Evolutionary conservation across 2,797 vertebrate genomes (phyloP), one percentile per base, ranked within the genome.

Genomic region (Onychomys arenicola): DNA sequence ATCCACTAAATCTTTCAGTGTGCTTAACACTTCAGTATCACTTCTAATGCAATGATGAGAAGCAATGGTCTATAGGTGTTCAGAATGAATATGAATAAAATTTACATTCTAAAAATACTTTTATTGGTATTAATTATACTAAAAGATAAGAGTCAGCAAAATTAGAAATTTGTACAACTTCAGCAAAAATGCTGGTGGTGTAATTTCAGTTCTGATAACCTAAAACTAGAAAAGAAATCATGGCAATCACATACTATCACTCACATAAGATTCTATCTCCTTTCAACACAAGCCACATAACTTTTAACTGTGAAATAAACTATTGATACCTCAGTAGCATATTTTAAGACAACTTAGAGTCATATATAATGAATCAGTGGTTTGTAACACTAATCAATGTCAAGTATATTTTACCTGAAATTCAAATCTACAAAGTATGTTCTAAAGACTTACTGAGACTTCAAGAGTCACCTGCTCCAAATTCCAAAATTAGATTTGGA

Each of bases 41-140:
- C 90, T 9, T 91, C 96, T 40, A 96, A 95, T 49, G 57, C 57
- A 91, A 49, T 57, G 9, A 61, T 27, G 59, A 82, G 16, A 25
- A 83, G 65, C 25, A 78, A 96, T 94, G 16, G 14, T 16, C 17
- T 82, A 59, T 10, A 89, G 29, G 32, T 7, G 19, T 86, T 19
- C 78, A 40, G 16, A 83, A 86, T 69, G 4, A 95, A 75, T 5
- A 49, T 23, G 40, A 67, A 12, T 61, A 89, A 96, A 92, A 61
- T 80, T 32, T 86, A 65, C 63, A 55, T 46, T 52, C 46, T 61
- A 27, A 81, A 95, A 85, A 65, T 34, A 89, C 49, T 55, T 55
- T 67, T 57, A 85, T 85, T 11, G 80, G 65, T 93, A 81, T 69
- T 89, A 49, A 83, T 89, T 86, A 75, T n/a, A 52, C 34, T 46